Base-by-base conservation (phyloP, 53 echinoderm and acorn worm species). In the Patiria pectinifera region DNA sequence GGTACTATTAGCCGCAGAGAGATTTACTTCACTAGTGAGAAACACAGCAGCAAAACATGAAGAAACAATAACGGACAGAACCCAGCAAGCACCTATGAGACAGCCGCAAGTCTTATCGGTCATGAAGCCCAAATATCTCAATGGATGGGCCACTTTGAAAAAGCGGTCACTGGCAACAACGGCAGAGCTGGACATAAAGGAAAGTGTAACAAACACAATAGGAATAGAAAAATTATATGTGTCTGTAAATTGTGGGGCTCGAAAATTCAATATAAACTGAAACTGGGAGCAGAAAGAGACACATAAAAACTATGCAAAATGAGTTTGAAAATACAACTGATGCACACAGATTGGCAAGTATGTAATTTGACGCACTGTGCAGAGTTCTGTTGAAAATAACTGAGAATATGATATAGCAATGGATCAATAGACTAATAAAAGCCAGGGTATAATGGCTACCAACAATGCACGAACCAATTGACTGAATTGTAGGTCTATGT, bases 71-170 rank as follows among this genome's bases (percentile, higher is more conserved):
- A 82, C n/a, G n/a, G 49, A 48, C 53, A 19, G 7, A 49, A 53
- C 15, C 82, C 82, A 48, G n/a, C 82, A 13, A 16, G 53, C n/a
- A 7, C 48, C 48, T 19, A 82, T 53, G 49, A 82, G 48, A 49
- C 16, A 16, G 58, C 48, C 2, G n/a, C 49, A 82, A 35, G 35
- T 35, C 35, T 35, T 35, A 35, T 35, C 1, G 35, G 35, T 35
- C 35, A 35, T 35, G 35, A 35, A 35, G 35, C 35, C 35, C 35
- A 35, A 35, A 35, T 35, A 35, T 35, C 35, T 35, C 35, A 35
- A 49, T 21, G 82, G 82, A 82, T 82, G n/a, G 18, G 82, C 82
- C 3, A 82, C 82, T 25, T 82, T 82, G 11, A 82, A 49, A 82
- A 15, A 49, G 19, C 82, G 48, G 25, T 82, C 82, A 4, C 22